Percentiles rank a stretch among this genome's conserved stretches.
Evolutionary conservation across 2,888 invertebrate species (phyloP).

Genomic region (Agrotis clavis): DNA sequence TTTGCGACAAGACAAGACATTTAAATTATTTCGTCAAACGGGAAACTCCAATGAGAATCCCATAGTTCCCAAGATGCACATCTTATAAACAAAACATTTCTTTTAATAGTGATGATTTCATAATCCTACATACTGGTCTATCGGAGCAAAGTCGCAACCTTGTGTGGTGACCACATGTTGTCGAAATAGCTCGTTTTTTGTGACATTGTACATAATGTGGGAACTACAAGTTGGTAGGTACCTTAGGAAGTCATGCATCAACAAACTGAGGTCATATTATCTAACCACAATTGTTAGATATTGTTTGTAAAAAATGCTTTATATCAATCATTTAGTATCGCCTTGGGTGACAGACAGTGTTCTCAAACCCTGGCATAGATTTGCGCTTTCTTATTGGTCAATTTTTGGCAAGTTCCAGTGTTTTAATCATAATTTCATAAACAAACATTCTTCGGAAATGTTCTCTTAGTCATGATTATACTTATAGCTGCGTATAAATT

Average conservation of each 20-base stretch:
- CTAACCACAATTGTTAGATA: conserved; percentile 60
- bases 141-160: conserved; percentile 75
- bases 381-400: conserved; percentile 48
- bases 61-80: conserved; percentile 47
- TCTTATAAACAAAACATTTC: conserved; percentile 55
- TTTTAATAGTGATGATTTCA: conserved; percentile 69
- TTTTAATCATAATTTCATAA: conserved; percentile 34
- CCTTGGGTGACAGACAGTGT: conserved; percentile 53
- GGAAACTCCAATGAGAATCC: conserved; percentile 16
- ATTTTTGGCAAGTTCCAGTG: conserved; percentile 44
- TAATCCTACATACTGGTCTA: conserved; percentile 59
- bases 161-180: conserved; percentile 88
- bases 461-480: conserved; percentile 23
- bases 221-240: conserved; percentile 76
- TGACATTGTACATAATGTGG: conserved; percentile 87
- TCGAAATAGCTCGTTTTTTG: conserved; percentile 84
- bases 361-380: conserved; percentile 48
- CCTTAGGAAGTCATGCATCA: conserved; percentile 65
- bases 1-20: background rate
- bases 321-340: conserved; percentile 52
- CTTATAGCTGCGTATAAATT: background rate
- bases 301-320: conserved; percentile 54
- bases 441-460: conserved; percentile 27
- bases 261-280: conserved; percentile 61
- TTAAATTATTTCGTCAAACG: conserved; percentile 6